Evolutionary conservation across 2,113 vertebrate genomes (phyloP), one percentile per base, ranked within the genome.

Genomic region (Callaeas wilsoni): DNA sequence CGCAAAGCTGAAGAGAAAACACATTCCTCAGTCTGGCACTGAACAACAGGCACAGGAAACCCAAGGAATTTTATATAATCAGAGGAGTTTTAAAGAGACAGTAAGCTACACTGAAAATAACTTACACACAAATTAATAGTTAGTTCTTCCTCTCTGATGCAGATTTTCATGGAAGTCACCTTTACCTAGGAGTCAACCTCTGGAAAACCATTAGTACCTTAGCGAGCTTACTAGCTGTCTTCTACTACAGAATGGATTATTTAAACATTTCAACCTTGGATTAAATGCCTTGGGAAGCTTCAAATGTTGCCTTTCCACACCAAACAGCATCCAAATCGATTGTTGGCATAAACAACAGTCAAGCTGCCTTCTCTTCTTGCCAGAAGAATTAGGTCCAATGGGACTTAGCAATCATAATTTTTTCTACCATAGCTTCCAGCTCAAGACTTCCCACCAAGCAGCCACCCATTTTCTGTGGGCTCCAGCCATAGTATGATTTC

Each of bases 271-370:
- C 42, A 67, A 18, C 27, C 49, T 74, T 67, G 22, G 13, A 86
- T 90, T 84, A 81, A 87, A 59, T 2, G 46, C 39, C 29, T 88
- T 75, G 60, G 59, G 49, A 90, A 80, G 32, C 17, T 84, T 95
- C 85, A 93, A 3, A 80, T 88, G 42, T 60, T 94, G 90, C 19
- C 26, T 94, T 94, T 96, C 69, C 47, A 39, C 37, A 79, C n/a
- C 68, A 89, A 86, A 75, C 56, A 84, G 16, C 60, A 88, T 84
- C 80, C 92, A 94, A 57, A 95, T 75, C 56, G 44, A 26, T 69
- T 73, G 70, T 27, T 94, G 94, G 76, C 90, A 77, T 80, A 96
- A 95, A 95, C 71, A 96, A 62, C 55, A 89, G 37, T 59, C 94
- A 96, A 92, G 83, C 60, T 90, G 79, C 68, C 44, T 69, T 60